Evolutionary conservation across 2,888 invertebrate genomes (phyloP).

Genomic region (Megamerina dolium): DNA sequence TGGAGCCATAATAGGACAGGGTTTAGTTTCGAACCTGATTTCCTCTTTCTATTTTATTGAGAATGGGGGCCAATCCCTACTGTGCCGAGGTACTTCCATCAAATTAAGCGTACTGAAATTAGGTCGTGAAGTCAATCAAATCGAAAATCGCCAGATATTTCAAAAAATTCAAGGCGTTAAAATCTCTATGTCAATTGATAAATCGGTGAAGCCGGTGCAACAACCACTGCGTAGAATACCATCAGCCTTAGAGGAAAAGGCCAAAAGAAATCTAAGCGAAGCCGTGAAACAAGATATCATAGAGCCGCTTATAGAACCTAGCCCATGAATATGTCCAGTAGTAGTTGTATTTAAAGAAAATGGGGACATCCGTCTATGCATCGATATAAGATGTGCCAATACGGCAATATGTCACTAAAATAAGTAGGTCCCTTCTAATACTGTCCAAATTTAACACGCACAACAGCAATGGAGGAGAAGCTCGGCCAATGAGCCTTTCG

Average conservation of each 20-base stretch:
- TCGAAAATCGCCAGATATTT: constrained; percentile 9
- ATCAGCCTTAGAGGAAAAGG: constrained; percentile 24
- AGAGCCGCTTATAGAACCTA: constrained; percentile 22
- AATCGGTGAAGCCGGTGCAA: constrained; percentile 1
- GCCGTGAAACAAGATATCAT: constrained; percentile 12
- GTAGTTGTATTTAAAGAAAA: too few relatives aligned
- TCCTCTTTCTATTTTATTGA: constrained; percentile 17
- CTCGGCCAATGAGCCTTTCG: too few relatives aligned
- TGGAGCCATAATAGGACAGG: constrained; percentile 11
- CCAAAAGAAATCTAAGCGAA: constrained; percentile 11
- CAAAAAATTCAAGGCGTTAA: constrained; percentile 28
- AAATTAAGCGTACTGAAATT: constrained; percentile 14
- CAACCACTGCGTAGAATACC: constrained; percentile 24
- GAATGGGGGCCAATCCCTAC: constrained; percentile 12
- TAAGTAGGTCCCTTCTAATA: too few relatives aligned
- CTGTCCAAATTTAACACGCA: too few relatives aligned
- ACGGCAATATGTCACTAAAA: too few relatives aligned
- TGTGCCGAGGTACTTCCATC: constrained; percentile 12
- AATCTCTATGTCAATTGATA: constrained; percentile 9
- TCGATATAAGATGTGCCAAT: constrained; percentile 7
- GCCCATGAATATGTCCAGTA: constrained; percentile 10
- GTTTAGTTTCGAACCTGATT: constrained; percentile 11
- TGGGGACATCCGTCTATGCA: too few relatives aligned
- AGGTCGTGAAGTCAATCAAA: constrained; percentile 11
- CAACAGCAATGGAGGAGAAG: too few relatives aligned